Evolutionary conservation across 2,113 vertebrate genomes (phyloP).

Genomic region (Grallaria varia): DNA sequence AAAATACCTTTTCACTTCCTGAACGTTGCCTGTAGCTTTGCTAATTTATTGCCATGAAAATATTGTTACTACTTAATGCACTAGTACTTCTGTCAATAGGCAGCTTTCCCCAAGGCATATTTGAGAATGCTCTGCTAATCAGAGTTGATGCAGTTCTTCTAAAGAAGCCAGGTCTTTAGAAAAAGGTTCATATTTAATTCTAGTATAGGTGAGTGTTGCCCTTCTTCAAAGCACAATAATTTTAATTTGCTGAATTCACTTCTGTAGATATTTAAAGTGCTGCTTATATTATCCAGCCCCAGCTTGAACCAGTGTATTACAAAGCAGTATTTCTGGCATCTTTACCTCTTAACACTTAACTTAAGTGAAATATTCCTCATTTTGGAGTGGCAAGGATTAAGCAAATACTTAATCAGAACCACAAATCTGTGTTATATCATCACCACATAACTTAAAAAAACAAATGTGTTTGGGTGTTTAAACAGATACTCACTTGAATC

Average conservation of each 20-base stretch:
- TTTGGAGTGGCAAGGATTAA: not conserved
- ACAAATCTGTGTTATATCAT: not conserved
- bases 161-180: slow-evolving; percentile 52
- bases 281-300: not conserved
- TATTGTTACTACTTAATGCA: slow-evolving; percentile 70
- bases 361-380: not conserved
- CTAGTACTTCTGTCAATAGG: slow-evolving; percentile 68
- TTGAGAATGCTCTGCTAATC: slow-evolving; percentile 51
- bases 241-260: slow-evolving; percentile 40
- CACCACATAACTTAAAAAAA: not conserved
- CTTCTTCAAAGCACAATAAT: slow-evolving; percentile 47
- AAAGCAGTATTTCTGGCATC: not conserved
- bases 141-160: slow-evolving; percentile 48
- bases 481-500: not conserved
- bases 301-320: not conserved
- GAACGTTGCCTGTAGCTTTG: slow-evolving; percentile 54
- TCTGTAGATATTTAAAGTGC: not conserved
- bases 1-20: slow-evolving; percentile 60
- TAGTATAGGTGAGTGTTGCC: not conserved
- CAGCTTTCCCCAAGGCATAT: slow-evolving; percentile 61
- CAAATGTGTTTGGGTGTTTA: not conserved
- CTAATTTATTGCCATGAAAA: slow-evolving; percentile 71
- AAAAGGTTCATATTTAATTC: slow-evolving; percentile 39
- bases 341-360: not conserved
- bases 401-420: not conserved